phyloP scores from a whole-genome alignment of 1,140 invertebrate genomes.

The Diachasma alloeum region DNA sequence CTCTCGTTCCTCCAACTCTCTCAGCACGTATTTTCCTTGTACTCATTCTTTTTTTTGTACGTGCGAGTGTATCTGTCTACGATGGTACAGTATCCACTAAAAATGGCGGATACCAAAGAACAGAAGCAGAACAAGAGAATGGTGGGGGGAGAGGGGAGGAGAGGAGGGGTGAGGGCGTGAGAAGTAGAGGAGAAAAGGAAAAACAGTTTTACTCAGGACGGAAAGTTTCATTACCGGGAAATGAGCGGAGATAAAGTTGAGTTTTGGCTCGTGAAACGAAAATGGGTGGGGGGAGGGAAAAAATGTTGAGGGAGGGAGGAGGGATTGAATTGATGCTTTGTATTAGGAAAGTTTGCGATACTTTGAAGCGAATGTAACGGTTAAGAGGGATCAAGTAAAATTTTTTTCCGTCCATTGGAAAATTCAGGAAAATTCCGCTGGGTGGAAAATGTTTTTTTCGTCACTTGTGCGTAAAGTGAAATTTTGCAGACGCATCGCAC shows the following conservation, averaged over 20 bases:
- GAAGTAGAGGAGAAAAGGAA: background rate
- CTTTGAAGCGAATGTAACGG: background rate
- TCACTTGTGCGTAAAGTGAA: no score
- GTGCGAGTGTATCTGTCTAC: background rate
- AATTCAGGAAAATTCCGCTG: background rate
- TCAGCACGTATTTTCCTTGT: conserved; percentile 9
- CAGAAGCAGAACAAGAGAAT: background rate
- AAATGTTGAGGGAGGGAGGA: background rate
- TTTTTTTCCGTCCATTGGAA: background rate
- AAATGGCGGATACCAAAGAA: conserved; percentile 4
- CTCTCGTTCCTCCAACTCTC: conserved; percentile 1
- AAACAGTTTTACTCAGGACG: conserved; percentile 2
- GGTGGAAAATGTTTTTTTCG: no score
- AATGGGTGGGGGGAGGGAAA: background rate
- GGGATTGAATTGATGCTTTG: conserved; percentile 1
- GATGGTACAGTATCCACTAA: background rate
- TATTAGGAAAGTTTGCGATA: background rate
- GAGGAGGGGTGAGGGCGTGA: background rate
- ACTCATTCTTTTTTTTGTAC: background rate
- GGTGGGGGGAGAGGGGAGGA: background rate
- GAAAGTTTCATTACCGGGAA: conserved; percentile 16
- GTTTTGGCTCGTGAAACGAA: conserved; percentile 11
- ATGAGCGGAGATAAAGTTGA: conserved; percentile 14
- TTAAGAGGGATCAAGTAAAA: background rate
- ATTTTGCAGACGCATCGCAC: no score